phyloP scores from a whole-genome alignment of 30 jellyfish, hydroid and myxozoan genomes.

The Hydractinia symbiolongicarpus region DNA sequence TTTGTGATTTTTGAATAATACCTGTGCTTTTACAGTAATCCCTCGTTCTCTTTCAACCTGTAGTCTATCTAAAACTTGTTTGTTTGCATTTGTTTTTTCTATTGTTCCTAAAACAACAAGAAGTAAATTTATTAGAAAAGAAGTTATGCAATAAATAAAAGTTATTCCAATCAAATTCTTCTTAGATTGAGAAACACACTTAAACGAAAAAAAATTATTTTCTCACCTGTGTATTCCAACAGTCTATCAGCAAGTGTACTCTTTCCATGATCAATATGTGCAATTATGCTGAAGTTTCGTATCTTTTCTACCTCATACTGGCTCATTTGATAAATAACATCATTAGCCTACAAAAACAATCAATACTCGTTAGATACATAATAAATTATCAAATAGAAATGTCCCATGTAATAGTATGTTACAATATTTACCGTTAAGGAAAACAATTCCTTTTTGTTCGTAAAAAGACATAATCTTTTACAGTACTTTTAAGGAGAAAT shows the following conservation, averaged over 20 bases:
- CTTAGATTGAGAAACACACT: not conserved
- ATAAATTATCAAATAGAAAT: too few species aligned
- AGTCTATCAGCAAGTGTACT: slow-evolving; percentile 97
- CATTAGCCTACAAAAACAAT: not conserved
- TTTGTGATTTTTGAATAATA: not conserved
- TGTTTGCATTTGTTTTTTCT: slow-evolving; percentile 40
- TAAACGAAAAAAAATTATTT: not conserved
- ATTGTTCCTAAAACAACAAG: slow-evolving; percentile 58
- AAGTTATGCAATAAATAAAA: too few species aligned
- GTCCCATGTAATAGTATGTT: too few species aligned
- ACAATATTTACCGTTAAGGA: too few species aligned
- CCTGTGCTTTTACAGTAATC: slow-evolving; percentile 97
- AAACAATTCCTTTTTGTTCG: too few species aligned
- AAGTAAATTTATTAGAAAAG: not conserved
- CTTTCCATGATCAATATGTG: slow-evolving; percentile 99
- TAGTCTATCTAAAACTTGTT: slow-evolving; percentile 90
- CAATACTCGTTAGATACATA: too few species aligned
- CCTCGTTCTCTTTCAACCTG: slow-evolving; percentile 97
- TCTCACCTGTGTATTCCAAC: slow-evolving; percentile 78
- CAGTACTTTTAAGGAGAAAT: too few species aligned
- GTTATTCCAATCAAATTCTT: not conserved
- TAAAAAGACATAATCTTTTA: too few species aligned
- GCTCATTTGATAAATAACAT: slow-evolving; percentile 52
- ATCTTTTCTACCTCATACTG: slow-evolving; percentile 48
- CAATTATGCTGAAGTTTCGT: slow-evolving; percentile 91